phyloP scores from a whole-genome alignment of 2,113 vertebrate genomes.

The Silurus asotus region DNA sequence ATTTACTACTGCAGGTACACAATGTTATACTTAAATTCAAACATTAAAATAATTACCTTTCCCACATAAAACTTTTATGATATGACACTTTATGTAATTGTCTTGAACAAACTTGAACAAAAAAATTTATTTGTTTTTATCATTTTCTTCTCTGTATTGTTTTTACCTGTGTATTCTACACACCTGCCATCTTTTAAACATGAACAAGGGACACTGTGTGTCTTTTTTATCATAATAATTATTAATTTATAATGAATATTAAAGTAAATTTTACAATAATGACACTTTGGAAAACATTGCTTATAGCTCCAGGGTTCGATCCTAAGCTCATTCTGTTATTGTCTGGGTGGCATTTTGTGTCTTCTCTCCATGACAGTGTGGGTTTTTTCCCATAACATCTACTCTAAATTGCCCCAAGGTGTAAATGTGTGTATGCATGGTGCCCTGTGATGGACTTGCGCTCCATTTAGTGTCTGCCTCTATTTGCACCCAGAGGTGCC shows the following conservation, averaged over 20 bases:
- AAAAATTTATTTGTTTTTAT: not conserved
- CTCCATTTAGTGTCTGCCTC: not conserved
- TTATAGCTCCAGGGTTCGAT: not conserved
- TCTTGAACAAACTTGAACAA: not conserved
- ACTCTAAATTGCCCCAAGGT: not conserved
- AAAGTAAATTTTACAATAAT: not conserved
- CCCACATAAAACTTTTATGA: not conserved
- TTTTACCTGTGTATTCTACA: not conserved
- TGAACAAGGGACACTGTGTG: not conserved
- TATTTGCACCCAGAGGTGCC: not conserved
- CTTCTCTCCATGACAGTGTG: not conserved
- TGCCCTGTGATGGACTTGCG: not conserved
- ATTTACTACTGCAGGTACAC: not conserved
- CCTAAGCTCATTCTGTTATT: not conserved
- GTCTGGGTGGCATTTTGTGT: not conserved
- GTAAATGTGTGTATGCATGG: not conserved
- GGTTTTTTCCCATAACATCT: not conserved
- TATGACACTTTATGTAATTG: not conserved
- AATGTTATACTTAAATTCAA: not conserved
- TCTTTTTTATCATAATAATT: not conserved
- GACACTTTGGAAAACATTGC: not conserved
- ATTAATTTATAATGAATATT: not conserved
- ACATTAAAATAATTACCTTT: not conserved
- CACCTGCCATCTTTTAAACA: not conserved
- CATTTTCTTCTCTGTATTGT: not conserved